These are phyloP conservation scores for Cephalopholis sonnerati DNA, from an alignment of 2,113 vertebrate species.

Conservation along the genomic window DNA sequence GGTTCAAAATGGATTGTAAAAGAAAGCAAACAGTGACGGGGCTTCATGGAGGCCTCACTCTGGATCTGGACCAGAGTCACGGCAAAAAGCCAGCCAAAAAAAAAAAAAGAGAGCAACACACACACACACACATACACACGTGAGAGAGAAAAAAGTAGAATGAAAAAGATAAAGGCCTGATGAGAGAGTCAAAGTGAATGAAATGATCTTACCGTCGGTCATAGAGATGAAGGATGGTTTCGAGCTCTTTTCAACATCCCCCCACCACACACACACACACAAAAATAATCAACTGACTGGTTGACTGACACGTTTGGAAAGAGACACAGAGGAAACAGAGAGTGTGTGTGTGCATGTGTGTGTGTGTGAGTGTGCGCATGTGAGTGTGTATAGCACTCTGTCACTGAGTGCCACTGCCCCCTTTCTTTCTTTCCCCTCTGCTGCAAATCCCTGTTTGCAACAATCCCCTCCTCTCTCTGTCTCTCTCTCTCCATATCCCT, in stretches of 20 bases:
- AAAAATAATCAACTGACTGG: slow-evolving; percentile 80
- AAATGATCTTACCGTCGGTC: slow-evolving; percentile 83
- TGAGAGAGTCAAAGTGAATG: slow-evolving; percentile 28
- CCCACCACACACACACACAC: slow-evolving; percentile 72
- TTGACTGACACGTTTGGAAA: slow-evolving; percentile 78
- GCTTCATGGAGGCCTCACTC: slow-evolving; percentile 72
- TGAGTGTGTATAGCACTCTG: slow-evolving; percentile 78
- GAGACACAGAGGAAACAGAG: slow-evolving; percentile 73
- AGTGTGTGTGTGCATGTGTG: slow-evolving; percentile 54
- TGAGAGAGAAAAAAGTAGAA: slow-evolving; percentile 34
- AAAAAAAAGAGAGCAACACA: slow-evolving; percentile 20
- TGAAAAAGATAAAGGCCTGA: slow-evolving; percentile 21
- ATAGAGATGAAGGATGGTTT: slow-evolving; percentile 77
- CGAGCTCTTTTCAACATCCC: slow-evolving; percentile 68
- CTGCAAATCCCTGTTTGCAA: slow-evolving; percentile 81
- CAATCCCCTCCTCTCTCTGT: slow-evolving; percentile 71
- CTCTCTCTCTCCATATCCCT: slow-evolving; percentile 51
- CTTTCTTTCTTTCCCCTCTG: slow-evolving; percentile 79
- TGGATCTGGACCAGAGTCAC: slow-evolving; percentile 68
- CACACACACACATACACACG: slow-evolving; percentile 25
- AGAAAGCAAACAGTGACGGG: slow-evolving; percentile 70
- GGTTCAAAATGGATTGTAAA: slow-evolving; percentile 67
- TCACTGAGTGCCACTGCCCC: slow-evolving; percentile 83
- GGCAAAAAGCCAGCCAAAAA: slow-evolving; percentile 36
- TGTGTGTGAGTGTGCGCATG: slow-evolving; percentile 64